Evolutionary conservation across 2,113 vertebrate species (phyloP).

Genomic region (Amia ocellicauda): DNA sequence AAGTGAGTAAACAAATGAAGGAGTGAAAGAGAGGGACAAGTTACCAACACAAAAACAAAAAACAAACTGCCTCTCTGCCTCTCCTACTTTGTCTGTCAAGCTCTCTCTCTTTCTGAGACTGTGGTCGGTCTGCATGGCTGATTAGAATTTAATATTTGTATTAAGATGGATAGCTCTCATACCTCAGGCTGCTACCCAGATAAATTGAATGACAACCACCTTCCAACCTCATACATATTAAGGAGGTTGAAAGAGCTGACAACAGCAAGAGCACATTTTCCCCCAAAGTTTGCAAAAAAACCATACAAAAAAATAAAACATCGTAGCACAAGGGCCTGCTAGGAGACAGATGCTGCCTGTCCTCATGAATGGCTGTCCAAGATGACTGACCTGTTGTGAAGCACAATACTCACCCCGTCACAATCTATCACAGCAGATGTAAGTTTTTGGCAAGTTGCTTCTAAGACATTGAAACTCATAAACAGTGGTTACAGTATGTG

Average conservation of each 20-base stretch:
- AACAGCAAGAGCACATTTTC: background rate
- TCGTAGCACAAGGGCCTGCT: background rate
- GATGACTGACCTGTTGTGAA: background rate
- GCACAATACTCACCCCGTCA: background rate
- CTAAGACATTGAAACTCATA: too few relatives aligned
- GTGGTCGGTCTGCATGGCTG: background rate
- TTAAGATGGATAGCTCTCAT: conserved; percentile 2
- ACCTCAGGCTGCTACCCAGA: background rate
- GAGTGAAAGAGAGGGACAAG: too few relatives aligned
- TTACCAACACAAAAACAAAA: too few relatives aligned
- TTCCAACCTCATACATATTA: background rate
- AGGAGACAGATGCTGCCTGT: background rate
- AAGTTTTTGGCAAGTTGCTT: too few relatives aligned
- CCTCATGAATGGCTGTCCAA: background rate
- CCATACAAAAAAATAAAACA: background rate
- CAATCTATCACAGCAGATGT: too few relatives aligned
- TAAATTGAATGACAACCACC: conserved; percentile 4
- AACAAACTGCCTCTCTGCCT: background rate
- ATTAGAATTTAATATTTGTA: background rate
- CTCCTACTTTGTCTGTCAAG: background rate
- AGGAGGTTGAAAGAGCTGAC: conserved; percentile 3
- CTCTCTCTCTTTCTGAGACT: background rate
- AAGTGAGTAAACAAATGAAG: too few relatives aligned
- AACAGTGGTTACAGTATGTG: too few relatives aligned
- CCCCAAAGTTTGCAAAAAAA: too few relatives aligned